These are phyloP conservation scores for Meriones psammophilus DNA, from an alignment of 2,797 vertebrate genomes.

Conservation along the genomic window DNA sequence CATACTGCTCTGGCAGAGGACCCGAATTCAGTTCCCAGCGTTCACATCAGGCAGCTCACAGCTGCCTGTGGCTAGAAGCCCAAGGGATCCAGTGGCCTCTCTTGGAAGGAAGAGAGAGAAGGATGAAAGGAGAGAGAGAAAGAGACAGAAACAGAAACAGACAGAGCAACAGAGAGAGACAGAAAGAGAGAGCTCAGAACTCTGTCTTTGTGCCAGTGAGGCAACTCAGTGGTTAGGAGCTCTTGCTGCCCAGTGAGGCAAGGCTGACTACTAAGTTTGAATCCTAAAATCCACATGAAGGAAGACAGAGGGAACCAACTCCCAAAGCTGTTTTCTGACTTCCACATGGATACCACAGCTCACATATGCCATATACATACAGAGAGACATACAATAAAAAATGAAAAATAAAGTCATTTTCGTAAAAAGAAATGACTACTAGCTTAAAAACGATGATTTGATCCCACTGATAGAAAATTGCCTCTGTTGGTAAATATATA, in stretches of 20 bases:
- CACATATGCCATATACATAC: no score
- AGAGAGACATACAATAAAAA: neutral
- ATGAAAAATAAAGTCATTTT: neutral
- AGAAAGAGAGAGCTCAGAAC: neutral
- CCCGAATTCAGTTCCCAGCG: no score
- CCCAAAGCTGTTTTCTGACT: neutral
- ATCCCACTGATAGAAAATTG: conserved; percentile 39
- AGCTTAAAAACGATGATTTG: neutral
- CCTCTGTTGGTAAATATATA: conserved; percentile 29
- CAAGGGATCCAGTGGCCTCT: neutral
- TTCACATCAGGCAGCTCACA: no score
- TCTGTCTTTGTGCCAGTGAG: neutral
- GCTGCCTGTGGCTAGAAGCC: neutral
- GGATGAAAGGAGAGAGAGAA: neutral
- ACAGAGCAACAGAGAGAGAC: neutral
- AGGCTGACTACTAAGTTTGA: neutral
- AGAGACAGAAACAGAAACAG: no score
- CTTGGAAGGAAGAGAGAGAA: neutral
- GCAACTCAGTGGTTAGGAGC: no score
- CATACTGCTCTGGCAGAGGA: no score
- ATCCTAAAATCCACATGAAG: neutral
- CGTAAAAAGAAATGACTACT: no score
- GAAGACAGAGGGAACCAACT: neutral
- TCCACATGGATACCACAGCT: neutral
- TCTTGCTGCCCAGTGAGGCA: neutral